Evolutionary conservation across 2,888 invertebrate genomes (phyloP).

Genomic region (Melolontha melolontha): DNA sequence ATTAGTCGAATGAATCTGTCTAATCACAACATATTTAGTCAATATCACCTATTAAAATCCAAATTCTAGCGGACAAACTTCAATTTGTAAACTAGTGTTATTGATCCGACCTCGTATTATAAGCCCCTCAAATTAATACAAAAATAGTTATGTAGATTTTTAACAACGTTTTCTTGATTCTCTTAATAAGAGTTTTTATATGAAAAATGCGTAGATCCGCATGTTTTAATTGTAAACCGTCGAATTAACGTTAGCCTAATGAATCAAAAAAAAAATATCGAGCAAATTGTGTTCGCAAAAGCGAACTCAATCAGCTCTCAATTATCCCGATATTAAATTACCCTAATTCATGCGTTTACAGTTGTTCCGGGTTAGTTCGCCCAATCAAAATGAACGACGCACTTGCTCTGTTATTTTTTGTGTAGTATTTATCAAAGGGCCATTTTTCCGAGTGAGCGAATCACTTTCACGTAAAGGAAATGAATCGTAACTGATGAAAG

Average conservation of each 20-base stretch:
- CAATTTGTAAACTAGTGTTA: too few species aligned
- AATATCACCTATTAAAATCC: too few species aligned
- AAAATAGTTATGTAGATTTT: too few species aligned
- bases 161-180: too few species aligned
- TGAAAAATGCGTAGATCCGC: too few species aligned
- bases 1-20: too few species aligned
- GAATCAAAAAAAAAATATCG: constrained; percentile 14
- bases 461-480: constrained; percentile 12
- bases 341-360: constrained; percentile 18
- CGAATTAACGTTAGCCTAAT: constrained; percentile 3
- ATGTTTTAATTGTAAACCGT: not conserved
- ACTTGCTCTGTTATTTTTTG: constrained; percentile 16
- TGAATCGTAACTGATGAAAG: constrained; percentile 17
- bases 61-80: too few species aligned
- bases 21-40: too few species aligned
- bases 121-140: too few species aligned
- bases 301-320: constrained; percentile 15
- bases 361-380: constrained; percentile 10
- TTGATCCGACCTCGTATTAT: too few species aligned
- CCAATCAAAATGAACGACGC: constrained; percentile 19
- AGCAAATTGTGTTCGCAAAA: not conserved
- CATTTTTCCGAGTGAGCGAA: constrained; percentile 12
- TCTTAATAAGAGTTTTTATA: too few species aligned
- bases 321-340: constrained; percentile 26
- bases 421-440: constrained; percentile 26